A percentile compares a stretch with the other conserved stretches of the same genome.
phyloP scores from a whole-genome alignment of 1,140 invertebrate species.

The Bilobella aurantiaca region DNA sequence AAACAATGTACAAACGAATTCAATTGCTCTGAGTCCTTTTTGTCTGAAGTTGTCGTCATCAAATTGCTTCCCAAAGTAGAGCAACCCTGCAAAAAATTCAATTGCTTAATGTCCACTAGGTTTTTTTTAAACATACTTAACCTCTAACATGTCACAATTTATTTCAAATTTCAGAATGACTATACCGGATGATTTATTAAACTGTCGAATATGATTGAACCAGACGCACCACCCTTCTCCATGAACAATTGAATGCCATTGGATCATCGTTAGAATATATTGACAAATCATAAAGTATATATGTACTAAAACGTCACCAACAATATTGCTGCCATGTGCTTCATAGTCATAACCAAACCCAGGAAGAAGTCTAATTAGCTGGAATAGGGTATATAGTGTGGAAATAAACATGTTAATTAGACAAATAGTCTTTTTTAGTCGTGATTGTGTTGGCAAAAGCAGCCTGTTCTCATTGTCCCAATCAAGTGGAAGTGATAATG shows the following conservation, averaged over 20 bases:
- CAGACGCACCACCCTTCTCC: not conserved
- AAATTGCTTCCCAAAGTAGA: not conserved
- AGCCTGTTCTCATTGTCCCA: not conserved
- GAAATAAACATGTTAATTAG: not conserved
- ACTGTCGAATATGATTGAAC: not conserved
- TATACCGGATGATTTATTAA: not conserved
- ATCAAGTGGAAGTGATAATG: not conserved
- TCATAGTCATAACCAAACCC: not conserved
- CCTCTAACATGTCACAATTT: too few species aligned
- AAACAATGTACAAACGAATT: not conserved
- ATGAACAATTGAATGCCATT: not conserved
- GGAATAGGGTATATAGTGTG: not conserved
- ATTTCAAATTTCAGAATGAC: not conserved
- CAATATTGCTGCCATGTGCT: not conserved
- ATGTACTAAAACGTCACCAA: not conserved
- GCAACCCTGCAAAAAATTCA: not conserved
- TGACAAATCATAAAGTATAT: not conserved
- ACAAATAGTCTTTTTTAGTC: not conserved
- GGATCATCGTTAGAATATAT: not conserved
- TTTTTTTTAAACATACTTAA: not conserved
- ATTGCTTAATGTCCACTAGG: not conserved
- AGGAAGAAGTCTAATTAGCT: not conserved
- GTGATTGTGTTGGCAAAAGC: not conserved
- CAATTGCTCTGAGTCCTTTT: not conserved
- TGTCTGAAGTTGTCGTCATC: not conserved